Evolutionary conservation across 2,113 vertebrate genomes (phyloP), one percentile per base, ranked within the genome.

Genomic region (Gasterosteus aculeatus): DNA sequence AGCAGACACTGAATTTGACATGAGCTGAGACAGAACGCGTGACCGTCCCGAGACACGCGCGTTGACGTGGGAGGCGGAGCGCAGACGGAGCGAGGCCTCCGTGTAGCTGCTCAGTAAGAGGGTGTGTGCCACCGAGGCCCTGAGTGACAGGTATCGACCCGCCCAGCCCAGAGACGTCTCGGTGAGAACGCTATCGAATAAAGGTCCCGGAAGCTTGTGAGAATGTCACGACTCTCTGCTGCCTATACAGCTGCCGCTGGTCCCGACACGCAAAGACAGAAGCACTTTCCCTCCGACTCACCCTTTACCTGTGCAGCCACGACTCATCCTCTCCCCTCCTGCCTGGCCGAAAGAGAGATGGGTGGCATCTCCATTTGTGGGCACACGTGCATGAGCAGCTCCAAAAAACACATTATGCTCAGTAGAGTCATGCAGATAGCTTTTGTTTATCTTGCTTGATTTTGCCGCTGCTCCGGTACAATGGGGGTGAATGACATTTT

Each of bases 111-210:
- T 94, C 93, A 94, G 92, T 93, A 92, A 93, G 92, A 90, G 84
- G 78, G 86, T 83, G 70, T 79, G 82, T 85, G 86, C 84, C 86
- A 72, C 81, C 90, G 80, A 70, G 77, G 84, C 85, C 77, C 76
- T 88, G 89, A 94, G 85, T 94, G 94, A 94, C 92, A 92, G 87
- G 79, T 94, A 94, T 95, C 93, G 93, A 94, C 89, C 88, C 79
- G 64, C 77, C 80, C 83, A 87, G 88, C 88, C 88, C 82, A 90
- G 89, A 90, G 89, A 90, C 72, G 87, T 91, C 90, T 92, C 89
- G 79, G 86, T 92, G 92, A 91, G 88, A 90, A 90, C 67, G 22
- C 82, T 92, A 93, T 94, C 92, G 93, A 87, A 89, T 93, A 91
- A 93, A 93, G 91, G 91, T 93, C 90, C 90, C 69, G 59, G 85